Percentiles rank a stretch among this genome's conserved stretches.
phyloP scores from a whole-genome alignment of 2,797 vertebrate species.

The Smutsia gigantea region DNA sequence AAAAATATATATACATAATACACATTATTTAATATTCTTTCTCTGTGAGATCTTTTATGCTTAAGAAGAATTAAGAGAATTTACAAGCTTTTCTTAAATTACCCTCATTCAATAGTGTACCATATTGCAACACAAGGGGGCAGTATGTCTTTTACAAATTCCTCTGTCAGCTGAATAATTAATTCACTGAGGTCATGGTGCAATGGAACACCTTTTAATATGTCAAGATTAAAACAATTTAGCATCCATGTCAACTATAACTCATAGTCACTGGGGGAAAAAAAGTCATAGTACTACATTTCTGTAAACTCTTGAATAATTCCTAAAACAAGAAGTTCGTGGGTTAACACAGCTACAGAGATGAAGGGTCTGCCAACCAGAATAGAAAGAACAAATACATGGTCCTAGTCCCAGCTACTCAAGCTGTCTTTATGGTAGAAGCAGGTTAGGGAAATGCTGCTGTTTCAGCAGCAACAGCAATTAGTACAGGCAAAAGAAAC shows the following conservation, averaged over 20 bases:
- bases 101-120: not conserved
- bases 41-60: not conserved
- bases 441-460: not conserved
- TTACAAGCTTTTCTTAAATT: not conserved
- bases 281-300: not conserved
- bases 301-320: conserved; percentile 26
- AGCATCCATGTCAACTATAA: conserved; percentile 39
- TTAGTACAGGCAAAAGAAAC: conserved; percentile 43
- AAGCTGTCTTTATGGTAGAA: not conserved
- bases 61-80: not conserved
- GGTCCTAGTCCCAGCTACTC: not conserved
- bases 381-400: not conserved
- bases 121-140: conserved; percentile 78
- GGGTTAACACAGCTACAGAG: conserved; percentile 18
- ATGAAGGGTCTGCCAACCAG: not conserved
- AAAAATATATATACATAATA: not conserved
- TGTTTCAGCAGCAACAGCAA: conserved; percentile 44
- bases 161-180: not conserved
- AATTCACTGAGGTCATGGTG: not conserved
- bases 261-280: not conserved
- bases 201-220: not conserved
- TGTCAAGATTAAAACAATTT: conserved; percentile 44
- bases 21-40: not conserved
- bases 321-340: conserved; percentile 19
- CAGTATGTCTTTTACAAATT: conserved; percentile 80